These are phyloP conservation scores for Marmota flaviventris DNA, from an alignment of 2,113 vertebrate genomes.

Conservation along the genomic window DNA sequence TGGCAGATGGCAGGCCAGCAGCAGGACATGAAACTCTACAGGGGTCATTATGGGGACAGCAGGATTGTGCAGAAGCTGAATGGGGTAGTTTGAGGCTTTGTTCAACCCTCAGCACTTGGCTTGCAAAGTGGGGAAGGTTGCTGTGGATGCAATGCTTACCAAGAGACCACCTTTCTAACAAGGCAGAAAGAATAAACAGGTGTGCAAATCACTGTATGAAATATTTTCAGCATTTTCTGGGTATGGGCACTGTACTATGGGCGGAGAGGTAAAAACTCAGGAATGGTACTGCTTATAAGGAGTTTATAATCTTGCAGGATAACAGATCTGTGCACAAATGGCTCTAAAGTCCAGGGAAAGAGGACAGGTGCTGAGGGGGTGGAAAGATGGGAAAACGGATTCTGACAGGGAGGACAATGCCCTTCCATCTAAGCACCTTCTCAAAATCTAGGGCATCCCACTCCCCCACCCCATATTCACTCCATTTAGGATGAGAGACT, in stretches of 20 bases:
- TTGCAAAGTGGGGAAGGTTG: neutral
- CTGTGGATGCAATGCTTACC: neutral
- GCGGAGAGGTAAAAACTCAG: neutral
- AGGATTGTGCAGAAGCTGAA: neutral
- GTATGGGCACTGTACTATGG: neutral
- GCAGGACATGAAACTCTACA: neutral
- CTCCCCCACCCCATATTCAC: neutral
- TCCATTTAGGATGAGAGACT: neutral
- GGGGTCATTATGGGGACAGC: fast-evolving
- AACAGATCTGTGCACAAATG: neutral
- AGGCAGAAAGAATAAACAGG: neutral
- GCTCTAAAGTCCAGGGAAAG: neutral
- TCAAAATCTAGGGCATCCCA: neutral
- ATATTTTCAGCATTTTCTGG: neutral
- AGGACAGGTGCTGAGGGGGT: neutral
- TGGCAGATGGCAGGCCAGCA: neutral
- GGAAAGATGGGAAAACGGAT: neutral
- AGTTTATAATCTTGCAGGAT: neutral
- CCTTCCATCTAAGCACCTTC: neutral
- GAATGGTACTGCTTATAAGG: neutral
- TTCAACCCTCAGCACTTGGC: neutral
- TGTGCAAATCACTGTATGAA: neutral
- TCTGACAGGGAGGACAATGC: neutral
- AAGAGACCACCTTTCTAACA: neutral
- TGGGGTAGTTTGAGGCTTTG: neutral